Evolutionary conservation across 2,888 invertebrate species (phyloP), one percentile per base, ranked within the genome.

Genomic region (Hemicrepidius hirtus): DNA sequence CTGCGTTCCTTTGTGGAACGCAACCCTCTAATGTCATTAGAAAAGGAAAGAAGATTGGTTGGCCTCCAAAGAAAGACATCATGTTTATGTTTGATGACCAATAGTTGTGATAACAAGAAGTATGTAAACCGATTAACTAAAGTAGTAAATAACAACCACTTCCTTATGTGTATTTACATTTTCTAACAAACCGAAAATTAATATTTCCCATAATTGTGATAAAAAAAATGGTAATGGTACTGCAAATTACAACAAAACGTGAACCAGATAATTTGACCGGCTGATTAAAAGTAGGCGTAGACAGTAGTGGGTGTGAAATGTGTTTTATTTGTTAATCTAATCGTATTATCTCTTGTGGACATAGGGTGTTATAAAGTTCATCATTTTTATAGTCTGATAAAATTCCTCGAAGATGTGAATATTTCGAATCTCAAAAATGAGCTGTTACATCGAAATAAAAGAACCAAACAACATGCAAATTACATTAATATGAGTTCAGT

Each of bases 251-350:
- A 55, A 21, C 21, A 59, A 49, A 68, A 49, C 32, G 53, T 64
- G 53, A 53, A 62, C 50, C 50, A 28, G 32, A 60, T 40, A 46
- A 65, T 57, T 71, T 59, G 41, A 70, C 72, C 74, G 72, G 72
- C 67, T 63, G 66, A 71, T 64, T 74, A 70, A 68, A 69, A 75
- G 72, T 75, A 81, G 79, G 78, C 80, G 79, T 81, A 79, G 76
- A 79, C 76, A 71, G n/a, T 76, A 74, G 82, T 83, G 83, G 83
- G 84, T 83, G 83, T 83, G 81, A 80, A 72, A 59, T 77, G 78
- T 78, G 76, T 81, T 80, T 77, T 78, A 75, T 76, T 75, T 76
- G 65, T 64, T 80, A 37, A 78, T 78, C 75, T 79, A 79, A 79
- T 79, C 80, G 77, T 74, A 71, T 79, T 80, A 80, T 81, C 80